These are phyloP conservation scores for Steinernema khuongi DNA, from an alignment of 1,140 invertebrate genomes.

Conservation along the genomic window DNA sequence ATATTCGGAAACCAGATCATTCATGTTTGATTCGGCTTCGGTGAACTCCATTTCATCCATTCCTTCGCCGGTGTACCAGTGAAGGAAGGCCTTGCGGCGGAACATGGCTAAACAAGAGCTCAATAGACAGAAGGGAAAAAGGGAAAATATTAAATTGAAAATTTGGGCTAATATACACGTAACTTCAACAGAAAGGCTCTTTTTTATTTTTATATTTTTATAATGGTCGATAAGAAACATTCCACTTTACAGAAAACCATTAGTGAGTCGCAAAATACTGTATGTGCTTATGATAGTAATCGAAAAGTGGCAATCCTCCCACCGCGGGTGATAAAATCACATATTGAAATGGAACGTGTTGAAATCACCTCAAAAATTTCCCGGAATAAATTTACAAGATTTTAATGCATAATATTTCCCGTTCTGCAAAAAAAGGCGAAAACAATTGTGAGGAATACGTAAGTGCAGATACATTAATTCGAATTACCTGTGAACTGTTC, in stretches of 20 bases:
- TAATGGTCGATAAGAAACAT: too few species aligned
- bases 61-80: slow-evolving; percentile 72
- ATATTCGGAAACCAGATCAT: slow-evolving; percentile 68
- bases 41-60: slow-evolving; percentile 68
- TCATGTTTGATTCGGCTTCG: slow-evolving; percentile 72
- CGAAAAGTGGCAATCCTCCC: neutral
- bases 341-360: slow-evolving; percentile 14
- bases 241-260: too few species aligned
- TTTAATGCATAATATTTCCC: too few species aligned
- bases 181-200: neutral
- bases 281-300: neutral
- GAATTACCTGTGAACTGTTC: slow-evolving; percentile 65
- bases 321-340: too few species aligned
- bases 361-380: too few species aligned
- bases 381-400: too few species aligned
- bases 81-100: slow-evolving; percentile 79
- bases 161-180: slow-evolving; percentile 30
- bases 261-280: too few species aligned
- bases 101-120: slow-evolving; percentile 74
- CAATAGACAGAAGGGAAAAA: neutral
- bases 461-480: too few species aligned
- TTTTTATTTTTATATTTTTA: too few species aligned
- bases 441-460: too few species aligned
- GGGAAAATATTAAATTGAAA: neutral
- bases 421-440: too few species aligned